Percentiles rank a stretch among this genome's conserved stretches.
Conservation (phyloP, 1,140 invertebrate species). For the Lucilia sericata region DNA sequence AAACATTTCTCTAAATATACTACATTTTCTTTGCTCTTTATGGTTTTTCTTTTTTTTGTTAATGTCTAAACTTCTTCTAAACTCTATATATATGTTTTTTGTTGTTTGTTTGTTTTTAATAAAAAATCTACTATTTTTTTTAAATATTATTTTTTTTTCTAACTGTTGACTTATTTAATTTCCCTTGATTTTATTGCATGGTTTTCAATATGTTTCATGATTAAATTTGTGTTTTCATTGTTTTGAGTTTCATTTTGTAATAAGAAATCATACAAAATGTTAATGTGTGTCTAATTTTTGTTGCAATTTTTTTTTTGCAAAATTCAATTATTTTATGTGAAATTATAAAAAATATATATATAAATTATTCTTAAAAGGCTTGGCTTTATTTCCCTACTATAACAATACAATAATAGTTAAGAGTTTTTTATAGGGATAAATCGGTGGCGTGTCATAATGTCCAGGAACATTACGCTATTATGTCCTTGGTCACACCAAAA, state of each 20-base stretch:
- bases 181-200: slow-evolving; percentile 42
- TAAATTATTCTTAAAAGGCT: too few species aligned
- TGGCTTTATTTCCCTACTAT: too few species aligned
- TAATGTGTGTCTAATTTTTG: too few species aligned
- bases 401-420: too few species aligned
- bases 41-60: neutral
- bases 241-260: neutral
- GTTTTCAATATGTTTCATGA: slow-evolving; percentile 41
- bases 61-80: slow-evolving; percentile 3
- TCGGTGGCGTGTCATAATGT: too few species aligned
- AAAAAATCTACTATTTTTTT: slow-evolving; percentile 40
- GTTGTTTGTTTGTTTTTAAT: slow-evolving; percentile 14
- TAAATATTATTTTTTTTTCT: slow-evolving; percentile 36
- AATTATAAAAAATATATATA: too few species aligned
- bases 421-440: too few species aligned
- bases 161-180: slow-evolving; percentile 37
- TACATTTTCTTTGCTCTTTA: slow-evolving; percentile 18
- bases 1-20: slow-evolving; percentile 39
- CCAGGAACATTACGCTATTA: too few species aligned
- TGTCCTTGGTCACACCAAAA: too few species aligned
- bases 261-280: neutral
- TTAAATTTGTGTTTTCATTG: slow-evolving; percentile 26
- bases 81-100: neutral
- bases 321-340: too few species aligned
- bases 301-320: too few species aligned